Evolutionary conservation across 2,797 vertebrate species (phyloP).

Genomic region (Macropus fuliginosus): DNA sequence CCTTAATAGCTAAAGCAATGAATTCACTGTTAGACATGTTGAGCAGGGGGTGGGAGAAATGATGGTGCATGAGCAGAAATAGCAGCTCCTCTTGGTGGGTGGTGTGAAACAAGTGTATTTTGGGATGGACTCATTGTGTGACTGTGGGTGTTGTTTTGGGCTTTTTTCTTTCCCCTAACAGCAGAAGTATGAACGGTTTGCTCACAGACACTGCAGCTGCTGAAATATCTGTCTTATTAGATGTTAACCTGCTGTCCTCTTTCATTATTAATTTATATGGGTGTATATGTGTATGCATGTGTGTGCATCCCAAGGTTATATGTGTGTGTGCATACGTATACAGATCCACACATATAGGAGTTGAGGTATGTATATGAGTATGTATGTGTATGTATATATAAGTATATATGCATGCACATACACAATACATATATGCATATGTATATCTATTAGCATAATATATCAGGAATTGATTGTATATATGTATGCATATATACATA

Average conservation of each 20-base stretch:
- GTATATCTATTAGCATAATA: too few species aligned
- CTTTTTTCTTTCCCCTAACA: constrained; percentile 6
- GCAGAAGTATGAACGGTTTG: constrained; percentile 27
- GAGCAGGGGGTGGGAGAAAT: constrained; percentile 30
- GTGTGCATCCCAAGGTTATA: background rate
- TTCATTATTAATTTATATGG: background rate
- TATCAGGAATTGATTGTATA: too few species aligned
- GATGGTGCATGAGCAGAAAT: constrained; percentile 15
- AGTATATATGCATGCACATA: too few species aligned
- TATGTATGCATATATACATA: too few species aligned
- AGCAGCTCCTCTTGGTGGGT: background rate
- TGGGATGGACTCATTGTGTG: background rate
- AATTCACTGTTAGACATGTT: constrained; percentile 15
- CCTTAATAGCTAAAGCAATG: constrained; percentile 10
- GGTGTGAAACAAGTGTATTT: rapidly evolving
- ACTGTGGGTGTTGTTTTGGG: background rate
- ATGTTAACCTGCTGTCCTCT: background rate
- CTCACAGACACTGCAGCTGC: background rate
- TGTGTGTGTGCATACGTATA: background rate
- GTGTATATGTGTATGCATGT: background rate
- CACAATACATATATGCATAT: too few species aligned
- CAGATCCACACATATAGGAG: too few species aligned
- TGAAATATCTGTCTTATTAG: background rate
- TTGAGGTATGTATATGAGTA: too few species aligned
- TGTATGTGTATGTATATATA: too few species aligned